Base-by-base conservation (phyloP, 2,113 vertebrate genomes). In the Glaucidium brasilianum region DNA sequence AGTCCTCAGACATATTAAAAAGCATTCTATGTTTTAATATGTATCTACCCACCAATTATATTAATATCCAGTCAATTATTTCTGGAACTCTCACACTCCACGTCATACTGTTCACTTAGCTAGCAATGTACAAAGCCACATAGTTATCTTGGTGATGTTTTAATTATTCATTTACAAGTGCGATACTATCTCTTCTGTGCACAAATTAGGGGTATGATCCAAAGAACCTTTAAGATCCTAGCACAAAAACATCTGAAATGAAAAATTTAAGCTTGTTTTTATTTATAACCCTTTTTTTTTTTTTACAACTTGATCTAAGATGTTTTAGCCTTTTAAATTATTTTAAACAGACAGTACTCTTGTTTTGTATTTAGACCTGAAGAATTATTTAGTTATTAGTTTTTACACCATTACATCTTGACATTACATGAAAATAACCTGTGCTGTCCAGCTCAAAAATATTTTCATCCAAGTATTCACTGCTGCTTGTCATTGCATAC, bases 141-240 rank as follows among this genome's bases (percentile, higher is more conserved):
- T 16, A 85, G 79, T 92, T 95, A 77, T 90, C 93, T 82, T 90
- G 96, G 76, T 58, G 58, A 92, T 23, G 58, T 77, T 94, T 98
- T 92, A 98, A 98, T 98, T 97, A 98, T 98, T 98, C 56, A 98
- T 96, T 93, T 85, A 96, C 37, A 96, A 96, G 85, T 96, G 96
- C 30, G 97, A 98, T 83, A 71, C 56, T 97, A 98, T 94, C 91
- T 87, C 47, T 75, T 96, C 88, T 87, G 41, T 92, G 90, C 83
- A 95, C 91, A 97, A 97, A 97, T 95, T 63, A 73, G 55, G 49
- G 26, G 8, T 45, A 88, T 39, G 15, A 78, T 6, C 34, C 22
- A 59, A 89, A 87, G 85, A 91, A 84, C 22, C 13, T 86, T 66
- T 71, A 84, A n/a, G 26, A 77, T 55, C 8, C 22, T 13, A 74